phyloP scores from a whole-genome alignment of 2,888 invertebrate species.

The Antheraea yamamai region DNA sequence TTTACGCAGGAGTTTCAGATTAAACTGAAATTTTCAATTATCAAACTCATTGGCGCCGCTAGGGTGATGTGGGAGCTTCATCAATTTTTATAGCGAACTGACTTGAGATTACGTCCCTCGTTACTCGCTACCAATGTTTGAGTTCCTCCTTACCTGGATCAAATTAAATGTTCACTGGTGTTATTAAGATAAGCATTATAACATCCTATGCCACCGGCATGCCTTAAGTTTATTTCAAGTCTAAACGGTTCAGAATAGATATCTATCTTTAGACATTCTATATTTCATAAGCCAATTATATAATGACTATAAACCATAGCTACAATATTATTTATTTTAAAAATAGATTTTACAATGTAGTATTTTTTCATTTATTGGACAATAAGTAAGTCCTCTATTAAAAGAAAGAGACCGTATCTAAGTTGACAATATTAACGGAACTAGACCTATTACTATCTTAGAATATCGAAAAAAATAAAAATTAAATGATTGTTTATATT shows the following conservation, averaged over 20 bases:
- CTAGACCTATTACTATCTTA: no score
- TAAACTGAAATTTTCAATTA: constrained; percentile 73
- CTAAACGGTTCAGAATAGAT: background rate
- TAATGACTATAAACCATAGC: no score
- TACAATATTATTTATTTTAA: no score
- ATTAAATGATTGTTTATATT: no score
- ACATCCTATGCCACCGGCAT: background rate
- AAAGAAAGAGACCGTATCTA: no score
- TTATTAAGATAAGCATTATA: background rate
- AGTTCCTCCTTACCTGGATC: constrained; percentile 10
- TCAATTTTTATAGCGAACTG: constrained; percentile 59
- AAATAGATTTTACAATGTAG: no score
- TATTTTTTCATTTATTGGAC: no score
- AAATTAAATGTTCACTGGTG: background rate
- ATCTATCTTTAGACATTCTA: background rate
- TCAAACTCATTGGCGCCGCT: constrained; percentile 59
- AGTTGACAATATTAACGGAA: no score
- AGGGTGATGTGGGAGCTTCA: constrained; percentile 52
- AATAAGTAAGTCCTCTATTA: no score
- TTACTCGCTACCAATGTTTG: constrained; percentile 59
- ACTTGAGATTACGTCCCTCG: constrained; percentile 54
- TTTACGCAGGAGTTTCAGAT: constrained; percentile 62
- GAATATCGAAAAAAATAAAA: no score
- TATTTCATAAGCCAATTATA: background rate
- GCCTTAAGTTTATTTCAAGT: background rate